These are phyloP conservation scores for Rhipidura dahli DNA, from an alignment of 2,113 vertebrate species.

Conservation along the genomic window DNA sequence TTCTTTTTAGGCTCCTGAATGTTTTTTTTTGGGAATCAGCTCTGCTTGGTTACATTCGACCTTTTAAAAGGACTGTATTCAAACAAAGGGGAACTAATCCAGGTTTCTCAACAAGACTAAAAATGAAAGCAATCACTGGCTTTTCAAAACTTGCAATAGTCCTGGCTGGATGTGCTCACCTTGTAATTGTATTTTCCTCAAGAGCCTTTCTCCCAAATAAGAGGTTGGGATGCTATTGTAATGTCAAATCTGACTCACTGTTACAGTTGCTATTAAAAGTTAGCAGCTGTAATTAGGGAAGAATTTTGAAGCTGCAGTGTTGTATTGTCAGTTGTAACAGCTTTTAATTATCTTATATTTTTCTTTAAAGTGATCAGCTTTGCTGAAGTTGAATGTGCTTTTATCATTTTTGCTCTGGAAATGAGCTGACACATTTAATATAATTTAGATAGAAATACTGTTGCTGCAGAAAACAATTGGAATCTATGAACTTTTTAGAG, in stretches of 20 bases:
- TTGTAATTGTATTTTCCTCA: background rate
- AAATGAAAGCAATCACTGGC: background rate
- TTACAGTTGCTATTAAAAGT: conserved; percentile 60
- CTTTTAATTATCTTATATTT: conserved; percentile 69
- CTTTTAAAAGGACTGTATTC: background rate
- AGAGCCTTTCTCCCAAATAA: conserved; percentile 5
- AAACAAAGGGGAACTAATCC: background rate
- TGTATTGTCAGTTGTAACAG: conserved; percentile 62
- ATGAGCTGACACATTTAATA: conserved; percentile 52
- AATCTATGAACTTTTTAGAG: conserved; percentile 56
- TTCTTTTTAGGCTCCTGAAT: background rate
- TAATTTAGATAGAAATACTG: conserved; percentile 52
- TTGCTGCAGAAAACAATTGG: conserved; percentile 55
- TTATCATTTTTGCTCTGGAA: conserved; percentile 60
- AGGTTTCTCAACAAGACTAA: background rate
- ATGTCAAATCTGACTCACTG: conserved; percentile 53
- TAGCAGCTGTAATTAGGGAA: conserved; percentile 65
- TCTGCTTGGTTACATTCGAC: background rate
- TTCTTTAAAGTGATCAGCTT: conserved; percentile 62
- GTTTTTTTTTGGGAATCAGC: background rate
- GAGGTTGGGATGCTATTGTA: conserved; percentile 2
- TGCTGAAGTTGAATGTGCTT: conserved; percentile 54
- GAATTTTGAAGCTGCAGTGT: conserved; percentile 60
- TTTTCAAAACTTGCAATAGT: conserved; percentile 21
- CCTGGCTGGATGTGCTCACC: background rate